phyloP scores from a whole-genome alignment of 2,888 invertebrate genomes.

The Dryadula phaetusa region DNA sequence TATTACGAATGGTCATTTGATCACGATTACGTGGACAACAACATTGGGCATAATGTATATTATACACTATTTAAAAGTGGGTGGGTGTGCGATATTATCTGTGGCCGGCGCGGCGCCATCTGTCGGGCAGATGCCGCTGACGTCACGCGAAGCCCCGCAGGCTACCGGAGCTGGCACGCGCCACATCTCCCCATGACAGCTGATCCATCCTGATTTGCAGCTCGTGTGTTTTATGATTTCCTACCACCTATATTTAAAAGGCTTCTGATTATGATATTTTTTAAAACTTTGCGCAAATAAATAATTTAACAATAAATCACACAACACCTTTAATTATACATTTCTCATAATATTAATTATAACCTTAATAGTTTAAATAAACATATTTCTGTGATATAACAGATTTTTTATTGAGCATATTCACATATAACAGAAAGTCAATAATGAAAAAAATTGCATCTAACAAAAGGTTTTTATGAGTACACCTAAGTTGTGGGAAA shows the following conservation, averaged over 20 bases:
- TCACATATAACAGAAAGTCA: too few species aligned
- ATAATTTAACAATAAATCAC: background rate
- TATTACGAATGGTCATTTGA: slow-evolving; percentile 39
- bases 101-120: slow-evolving; percentile 74
- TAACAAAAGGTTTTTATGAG: background rate
- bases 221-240: slow-evolving; percentile 55
- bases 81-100: slow-evolving; percentile 75
- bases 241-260: slow-evolving; percentile 45
- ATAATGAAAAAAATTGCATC: background rate
- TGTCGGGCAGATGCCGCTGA: slow-evolving; percentile 81
- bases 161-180: slow-evolving; percentile 62
- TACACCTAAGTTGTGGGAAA: background rate
- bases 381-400: too few species aligned
- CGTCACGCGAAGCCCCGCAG: slow-evolving; percentile 80
- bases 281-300: background rate
- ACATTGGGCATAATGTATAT: slow-evolving; percentile 26
- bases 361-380: too few species aligned
- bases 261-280: slow-evolving; percentile 26
- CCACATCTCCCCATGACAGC: slow-evolving; percentile 63
- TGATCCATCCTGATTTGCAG: slow-evolving; percentile 77
- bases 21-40: slow-evolving; percentile 38
- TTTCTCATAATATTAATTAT: too few species aligned
- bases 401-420: too few species aligned
- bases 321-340: background rate
- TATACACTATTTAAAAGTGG: slow-evolving; percentile 39